Base-by-base conservation (phyloP, 2,888 invertebrate genomes). In the Melipona beecheii region DNA sequence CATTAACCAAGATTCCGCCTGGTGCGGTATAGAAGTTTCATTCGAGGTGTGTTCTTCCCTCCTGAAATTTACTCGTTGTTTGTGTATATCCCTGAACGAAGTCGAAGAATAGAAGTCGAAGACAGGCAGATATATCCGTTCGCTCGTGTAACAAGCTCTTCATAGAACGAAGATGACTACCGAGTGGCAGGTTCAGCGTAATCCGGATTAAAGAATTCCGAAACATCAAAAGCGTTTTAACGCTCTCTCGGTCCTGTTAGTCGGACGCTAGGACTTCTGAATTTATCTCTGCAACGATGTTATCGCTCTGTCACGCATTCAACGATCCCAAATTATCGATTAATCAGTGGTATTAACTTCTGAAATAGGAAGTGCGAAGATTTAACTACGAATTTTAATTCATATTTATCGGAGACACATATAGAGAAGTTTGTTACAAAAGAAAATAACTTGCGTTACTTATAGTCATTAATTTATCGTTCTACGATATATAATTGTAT, bases 171-270 rank as follows among this genome's bases (percentile, higher is more conserved):
- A 50, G 76, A 87, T 69, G 85, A 91, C 90, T 89, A 92, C 90
- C 89, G 86, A 88, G 86, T 85, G 87, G 90, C 89, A 89, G 91
- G 88, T 89, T 89, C 87, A 86, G 75, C 89, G 87, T 94, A 94
- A 94, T 94, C 94, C 94, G 94, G 94, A 94, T 94, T 92, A 94
- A 92, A 91, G 88, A 89, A 91, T 93, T 90, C 89, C 86, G 88
- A 91, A 93, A 94, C 94, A 94, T 84, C 93, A 87, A 94, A 94
- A 93, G 91, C 93, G 91, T 94, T 94, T 94, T 94, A 94, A 93
- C 92, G 90, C 86, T 88, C 11, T 43, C 9, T 88, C 87, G 87
- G 83, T 83, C 81, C 83, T 78, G 81, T 77, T 77, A 72, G 70
- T 60, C 68, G 74, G 60, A 31, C 11, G 43, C 24, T 74, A 56